These are phyloP conservation scores for Apeira syringaria DNA, from an alignment of 2,888 invertebrate species.

Conservation along the genomic window DNA sequence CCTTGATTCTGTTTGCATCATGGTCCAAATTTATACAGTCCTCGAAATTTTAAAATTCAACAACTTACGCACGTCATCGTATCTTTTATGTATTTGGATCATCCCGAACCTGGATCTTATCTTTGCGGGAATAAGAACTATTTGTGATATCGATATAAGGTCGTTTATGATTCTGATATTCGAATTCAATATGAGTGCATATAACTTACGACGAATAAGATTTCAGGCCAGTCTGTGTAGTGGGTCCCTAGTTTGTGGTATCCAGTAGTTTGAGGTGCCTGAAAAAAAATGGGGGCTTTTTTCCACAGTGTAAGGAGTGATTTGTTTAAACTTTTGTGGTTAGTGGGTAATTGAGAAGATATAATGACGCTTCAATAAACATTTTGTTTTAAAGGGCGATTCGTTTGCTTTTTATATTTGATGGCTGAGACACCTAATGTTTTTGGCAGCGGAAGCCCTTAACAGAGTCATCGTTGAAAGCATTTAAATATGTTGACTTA, in stretches of 20 bases:
- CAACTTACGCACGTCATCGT: slow-evolving; percentile 63
- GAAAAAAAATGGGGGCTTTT: slow-evolving; percentile 58
- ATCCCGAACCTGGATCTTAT: slow-evolving; percentile 41
- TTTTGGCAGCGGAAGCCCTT: too few relatives aligned
- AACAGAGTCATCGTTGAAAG: too few relatives aligned
- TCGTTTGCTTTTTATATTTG: too few relatives aligned
- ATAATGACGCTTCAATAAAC: too few relatives aligned
- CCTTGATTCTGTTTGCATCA: slow-evolving; percentile 9
- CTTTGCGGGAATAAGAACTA: slow-evolving; percentile 41
- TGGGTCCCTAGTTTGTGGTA: slow-evolving; percentile 38
- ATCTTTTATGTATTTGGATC: slow-evolving; percentile 70
- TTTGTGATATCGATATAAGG: slow-evolving; percentile 35
- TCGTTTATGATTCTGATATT: slow-evolving; percentile 43
- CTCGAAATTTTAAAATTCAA: slow-evolving; percentile 61
- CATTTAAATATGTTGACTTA: too few relatives aligned
- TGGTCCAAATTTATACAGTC: slow-evolving; percentile 19
- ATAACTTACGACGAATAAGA: slow-evolving; percentile 55
- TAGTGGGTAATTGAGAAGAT: too few relatives aligned
- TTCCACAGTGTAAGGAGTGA: too few relatives aligned
- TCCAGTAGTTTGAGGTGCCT: slow-evolving; percentile 34
- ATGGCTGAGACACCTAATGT: too few relatives aligned
- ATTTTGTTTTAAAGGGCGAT: too few relatives aligned
- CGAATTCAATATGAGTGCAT: slow-evolving; percentile 57
- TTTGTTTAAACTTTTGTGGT: too few relatives aligned
- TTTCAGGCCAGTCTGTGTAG: slow-evolving; percentile 55